Conservation (phyloP, 2,888 invertebrate genomes). For the Priocnemis perturbator region DNA sequence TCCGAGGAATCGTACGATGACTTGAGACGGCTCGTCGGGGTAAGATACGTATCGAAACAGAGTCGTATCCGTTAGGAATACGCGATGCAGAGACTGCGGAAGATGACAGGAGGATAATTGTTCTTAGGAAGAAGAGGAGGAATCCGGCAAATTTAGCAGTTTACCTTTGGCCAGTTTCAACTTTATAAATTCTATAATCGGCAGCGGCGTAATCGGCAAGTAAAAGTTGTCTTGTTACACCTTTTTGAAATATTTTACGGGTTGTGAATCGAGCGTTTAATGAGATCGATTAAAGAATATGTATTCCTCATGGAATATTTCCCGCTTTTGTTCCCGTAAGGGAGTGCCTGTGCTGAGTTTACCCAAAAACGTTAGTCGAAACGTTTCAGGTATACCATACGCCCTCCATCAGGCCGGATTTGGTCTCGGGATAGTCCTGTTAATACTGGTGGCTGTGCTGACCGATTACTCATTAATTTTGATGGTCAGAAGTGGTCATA, state of each 20-base stretch:
- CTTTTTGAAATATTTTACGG: not conserved
- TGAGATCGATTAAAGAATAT: not conserved
- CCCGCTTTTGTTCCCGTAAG: too few species aligned
- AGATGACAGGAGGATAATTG: not conserved
- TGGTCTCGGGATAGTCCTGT: constrained; percentile 83
- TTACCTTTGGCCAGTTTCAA: constrained; percentile 88
- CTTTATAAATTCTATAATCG: constrained; percentile 92
- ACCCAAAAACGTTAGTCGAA: not conserved
- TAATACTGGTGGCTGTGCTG: constrained; percentile 83
- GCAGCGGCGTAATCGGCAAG: constrained; percentile 89
- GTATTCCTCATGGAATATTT: not conserved
- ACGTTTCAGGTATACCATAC: constrained; percentile 82
- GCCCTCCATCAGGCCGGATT: constrained; percentile 88
- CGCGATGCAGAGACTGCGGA: not conserved
- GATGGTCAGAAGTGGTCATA: constrained; percentile 85
- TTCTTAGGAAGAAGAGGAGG: constrained; percentile 73
- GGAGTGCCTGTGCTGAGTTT: too few species aligned
- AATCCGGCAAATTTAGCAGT: constrained; percentile 80
- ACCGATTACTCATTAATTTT: constrained; percentile 89
- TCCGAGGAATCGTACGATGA: constrained; percentile 82
- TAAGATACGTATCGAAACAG: constrained; percentile 68
- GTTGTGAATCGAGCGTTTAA: not conserved
- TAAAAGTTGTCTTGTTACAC: constrained; percentile 12
- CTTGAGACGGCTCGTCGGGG: constrained; percentile 81
- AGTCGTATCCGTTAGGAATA: constrained; percentile 1